These are phyloP conservation scores for Aelia acuminata DNA, from an alignment of 2,888 invertebrate genomes.

Conservation along the genomic window DNA sequence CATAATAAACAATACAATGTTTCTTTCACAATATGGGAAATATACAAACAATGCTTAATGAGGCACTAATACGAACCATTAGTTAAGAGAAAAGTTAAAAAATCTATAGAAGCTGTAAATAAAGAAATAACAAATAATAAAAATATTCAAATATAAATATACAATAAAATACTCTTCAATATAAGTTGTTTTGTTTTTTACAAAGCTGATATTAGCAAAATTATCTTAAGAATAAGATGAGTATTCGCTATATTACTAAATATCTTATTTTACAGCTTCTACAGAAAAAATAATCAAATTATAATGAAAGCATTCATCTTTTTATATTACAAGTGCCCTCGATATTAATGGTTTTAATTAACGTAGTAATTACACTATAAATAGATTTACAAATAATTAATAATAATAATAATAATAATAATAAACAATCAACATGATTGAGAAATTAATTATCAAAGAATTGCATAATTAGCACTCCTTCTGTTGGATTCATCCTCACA, in stretches of 20 bases:
- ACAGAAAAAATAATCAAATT: slow-evolving; percentile 47
- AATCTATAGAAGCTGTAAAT: slow-evolving; percentile 54
- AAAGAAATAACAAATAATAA: slow-evolving; percentile 42
- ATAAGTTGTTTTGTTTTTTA: slow-evolving; percentile 19
- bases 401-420: slow-evolving; percentile 54
- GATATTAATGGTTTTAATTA: slow-evolving; percentile 56
- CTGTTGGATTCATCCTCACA: slow-evolving; percentile 11
- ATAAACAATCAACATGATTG: slow-evolving; percentile 60
- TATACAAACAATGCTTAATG: slow-evolving; percentile 30
- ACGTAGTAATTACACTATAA: slow-evolving; percentile 58
- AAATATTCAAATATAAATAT: slow-evolving; percentile 51
- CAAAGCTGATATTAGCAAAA: slow-evolving; percentile 48
- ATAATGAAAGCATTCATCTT: slow-evolving; percentile 58
- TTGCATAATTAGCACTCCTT: slow-evolving; percentile 53
- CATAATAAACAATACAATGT: slow-evolving; percentile 50
- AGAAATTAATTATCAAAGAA: slow-evolving; percentile 53
- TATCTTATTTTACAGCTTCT: slow-evolving; percentile 57
- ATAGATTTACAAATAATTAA: slow-evolving; percentile 58
- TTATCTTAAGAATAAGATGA: slow-evolving; percentile 49
- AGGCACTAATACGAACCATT: slow-evolving; percentile 50
- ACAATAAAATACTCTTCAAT: slow-evolving; percentile 44
- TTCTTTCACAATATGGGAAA: slow-evolving; percentile 48
- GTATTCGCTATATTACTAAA: slow-evolving; percentile 48
- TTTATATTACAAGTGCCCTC: slow-evolving; percentile 57
- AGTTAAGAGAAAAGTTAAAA: slow-evolving; percentile 53